phyloP scores from a whole-genome alignment of 2,888 invertebrate species.

The Merodon equestris region DNA sequence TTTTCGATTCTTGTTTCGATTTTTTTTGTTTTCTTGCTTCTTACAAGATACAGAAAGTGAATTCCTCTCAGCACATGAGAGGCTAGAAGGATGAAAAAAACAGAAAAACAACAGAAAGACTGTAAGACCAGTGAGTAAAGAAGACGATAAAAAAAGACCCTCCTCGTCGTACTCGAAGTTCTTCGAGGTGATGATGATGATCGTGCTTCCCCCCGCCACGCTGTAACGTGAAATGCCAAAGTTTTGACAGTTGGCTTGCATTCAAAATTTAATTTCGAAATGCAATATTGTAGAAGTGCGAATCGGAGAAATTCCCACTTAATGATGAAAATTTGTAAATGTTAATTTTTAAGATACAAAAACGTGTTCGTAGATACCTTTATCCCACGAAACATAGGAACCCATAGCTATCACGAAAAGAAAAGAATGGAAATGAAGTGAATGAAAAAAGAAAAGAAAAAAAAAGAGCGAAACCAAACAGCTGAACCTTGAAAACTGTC shows the following conservation, averaged over 20 bases:
- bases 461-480: slow-evolving; percentile 55
- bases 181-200: slow-evolving; percentile 55
- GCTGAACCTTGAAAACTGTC: slow-evolving; percentile 69
- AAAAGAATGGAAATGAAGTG: no score
- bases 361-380: slow-evolving; percentile 7
- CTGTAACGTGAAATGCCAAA: slow-evolving; percentile 33
- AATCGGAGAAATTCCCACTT: slow-evolving; percentile 8
- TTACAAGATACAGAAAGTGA: slow-evolving; percentile 58
- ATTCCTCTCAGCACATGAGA: slow-evolving; percentile 42
- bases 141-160: slow-evolving; percentile 62
- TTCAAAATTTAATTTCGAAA: slow-evolving; percentile 57
- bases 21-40: slow-evolving; percentile 33
- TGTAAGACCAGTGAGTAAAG: slow-evolving; percentile 27
- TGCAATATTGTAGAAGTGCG: slow-evolving; percentile 11
- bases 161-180: slow-evolving; percentile 25
- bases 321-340: slow-evolving; percentile 21
- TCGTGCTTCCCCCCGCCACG: slow-evolving; percentile 16
- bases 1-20: slow-evolving; percentile 5
- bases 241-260: slow-evolving; percentile 63
- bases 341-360: slow-evolving; percentile 11
- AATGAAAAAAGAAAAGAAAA: background rate
- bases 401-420: no score
- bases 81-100: slow-evolving; percentile 8
- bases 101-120: background rate
- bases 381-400: background rate